Evolutionary conservation across 1,140 invertebrate species (phyloP).

Genomic region (Heliconius hermathena): DNA sequence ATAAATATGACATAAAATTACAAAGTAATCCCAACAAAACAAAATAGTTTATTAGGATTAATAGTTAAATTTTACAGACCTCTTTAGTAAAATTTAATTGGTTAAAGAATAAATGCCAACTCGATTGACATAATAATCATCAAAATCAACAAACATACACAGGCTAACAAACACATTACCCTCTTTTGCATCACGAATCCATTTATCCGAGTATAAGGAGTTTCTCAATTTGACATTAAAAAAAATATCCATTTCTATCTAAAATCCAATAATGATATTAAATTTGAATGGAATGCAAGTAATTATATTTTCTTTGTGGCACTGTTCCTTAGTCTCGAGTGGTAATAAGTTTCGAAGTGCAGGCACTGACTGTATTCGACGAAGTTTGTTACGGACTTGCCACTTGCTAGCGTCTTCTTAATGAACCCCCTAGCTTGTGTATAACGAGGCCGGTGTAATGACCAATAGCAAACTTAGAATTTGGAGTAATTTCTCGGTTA

Average conservation of each 20-base stretch:
- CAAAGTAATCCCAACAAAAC: no score
- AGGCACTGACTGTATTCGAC: neutral
- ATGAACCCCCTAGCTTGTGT: neutral
- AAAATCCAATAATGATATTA: neutral
- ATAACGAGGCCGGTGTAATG: constrained; percentile 1
- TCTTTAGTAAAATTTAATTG: no score
- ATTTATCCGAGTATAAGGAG: no score
- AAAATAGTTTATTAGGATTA: no score
- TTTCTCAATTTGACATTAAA: no score
- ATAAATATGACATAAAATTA: no score
- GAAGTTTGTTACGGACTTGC: neutral
- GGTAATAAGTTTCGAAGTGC: constrained; percentile 12
- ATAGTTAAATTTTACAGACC: no score
- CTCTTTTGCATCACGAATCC: no score
- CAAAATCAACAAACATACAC: no score
- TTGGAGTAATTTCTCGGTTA: neutral
- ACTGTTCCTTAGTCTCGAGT: neutral
- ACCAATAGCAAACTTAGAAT: neutral
- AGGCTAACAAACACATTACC: no score
- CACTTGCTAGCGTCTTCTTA: neutral
- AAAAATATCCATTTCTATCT: neutral
- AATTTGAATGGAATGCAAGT: neutral
- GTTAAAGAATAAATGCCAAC: no score
- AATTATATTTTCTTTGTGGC: constrained; percentile 7
- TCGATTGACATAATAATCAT: no score